Evolutionary conservation across 2,888 invertebrate genomes (phyloP).

Genomic region (Argyresthia albistria): DNA sequence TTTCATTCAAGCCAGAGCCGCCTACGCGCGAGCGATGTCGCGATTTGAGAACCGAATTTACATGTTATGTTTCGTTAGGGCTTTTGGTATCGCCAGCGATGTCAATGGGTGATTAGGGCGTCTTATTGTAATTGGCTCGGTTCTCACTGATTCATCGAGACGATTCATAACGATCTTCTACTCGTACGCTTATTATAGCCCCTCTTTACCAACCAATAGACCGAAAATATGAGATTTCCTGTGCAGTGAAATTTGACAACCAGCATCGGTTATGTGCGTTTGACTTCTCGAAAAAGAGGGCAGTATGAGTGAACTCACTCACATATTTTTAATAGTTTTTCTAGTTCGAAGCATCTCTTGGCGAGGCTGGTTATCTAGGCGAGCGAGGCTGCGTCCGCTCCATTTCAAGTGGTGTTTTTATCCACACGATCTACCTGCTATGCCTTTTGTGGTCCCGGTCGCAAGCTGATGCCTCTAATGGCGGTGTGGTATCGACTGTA

Average conservation of each 20-base stretch:
- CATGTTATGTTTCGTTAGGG: constrained; percentile 62
- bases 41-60: constrained; percentile 69
- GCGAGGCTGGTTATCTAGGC: constrained; percentile 51
- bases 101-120: constrained; percentile 55
- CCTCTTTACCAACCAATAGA: no score
- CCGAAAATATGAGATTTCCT: constrained; percentile 3
- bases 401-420: constrained; percentile 60
- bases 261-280: constrained; percentile 8
- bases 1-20: constrained; percentile 58
- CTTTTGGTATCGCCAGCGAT: constrained; percentile 58
- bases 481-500: background rate
- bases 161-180: no score
- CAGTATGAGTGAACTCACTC: no score
- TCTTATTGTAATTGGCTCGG: constrained; percentile 16
- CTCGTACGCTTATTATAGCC: no score
- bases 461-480: constrained; percentile 24
- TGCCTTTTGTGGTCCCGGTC: constrained; percentile 24
- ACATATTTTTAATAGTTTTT: constrained; percentile 13
- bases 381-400: constrained; percentile 50
- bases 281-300: no score
- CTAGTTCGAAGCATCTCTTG: constrained; percentile 23
- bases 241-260: constrained; percentile 15
- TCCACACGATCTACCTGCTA: constrained; percentile 55
- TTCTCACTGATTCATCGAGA: no score
- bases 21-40: constrained; percentile 62